These are phyloP conservation scores for Priocnemis perturbator DNA, from an alignment of 2,888 invertebrate species.

Conservation along the genomic window DNA sequence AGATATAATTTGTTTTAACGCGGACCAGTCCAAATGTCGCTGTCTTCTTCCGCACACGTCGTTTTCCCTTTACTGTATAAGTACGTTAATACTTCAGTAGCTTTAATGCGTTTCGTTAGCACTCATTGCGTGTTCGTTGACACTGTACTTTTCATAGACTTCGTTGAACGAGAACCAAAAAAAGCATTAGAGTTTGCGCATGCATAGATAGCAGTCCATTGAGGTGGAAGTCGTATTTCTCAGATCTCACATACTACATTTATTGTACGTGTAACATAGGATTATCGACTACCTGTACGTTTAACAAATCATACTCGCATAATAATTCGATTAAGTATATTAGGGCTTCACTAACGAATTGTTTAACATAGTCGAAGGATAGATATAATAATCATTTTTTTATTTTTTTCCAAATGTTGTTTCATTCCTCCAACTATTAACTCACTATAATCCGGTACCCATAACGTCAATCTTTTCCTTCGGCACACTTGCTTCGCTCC, in stretches of 20 bases:
- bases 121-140: conserved; percentile 11
- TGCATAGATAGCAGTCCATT: conserved; percentile 45
- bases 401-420: conserved; percentile 60
- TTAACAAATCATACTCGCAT: conserved; percentile 62
- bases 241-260: conserved; percentile 67
- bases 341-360: conserved; percentile 56
- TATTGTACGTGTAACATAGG: conserved; percentile 56
- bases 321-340: conserved; percentile 55
- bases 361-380: conserved; percentile 63
- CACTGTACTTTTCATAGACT: conserved; percentile 20
- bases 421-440: conserved; percentile 55
- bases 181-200: conserved; percentile 33
- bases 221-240: conserved; percentile 67
- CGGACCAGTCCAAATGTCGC: background rate
- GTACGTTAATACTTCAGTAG: conserved; percentile 5
- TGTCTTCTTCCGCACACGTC: conserved; percentile 5
- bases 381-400: conserved; percentile 68
- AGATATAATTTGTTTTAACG: no score
- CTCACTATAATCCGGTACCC: background rate
- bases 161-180: conserved; percentile 20
- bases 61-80: conserved; percentile 6
- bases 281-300: conserved; percentile 56
- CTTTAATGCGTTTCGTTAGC: conserved; percentile 38
- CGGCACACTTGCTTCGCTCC: no score
- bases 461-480: background rate